Base-by-base conservation (phyloP, 2,797 vertebrate species). In the Clarias laeviceps region DNA sequence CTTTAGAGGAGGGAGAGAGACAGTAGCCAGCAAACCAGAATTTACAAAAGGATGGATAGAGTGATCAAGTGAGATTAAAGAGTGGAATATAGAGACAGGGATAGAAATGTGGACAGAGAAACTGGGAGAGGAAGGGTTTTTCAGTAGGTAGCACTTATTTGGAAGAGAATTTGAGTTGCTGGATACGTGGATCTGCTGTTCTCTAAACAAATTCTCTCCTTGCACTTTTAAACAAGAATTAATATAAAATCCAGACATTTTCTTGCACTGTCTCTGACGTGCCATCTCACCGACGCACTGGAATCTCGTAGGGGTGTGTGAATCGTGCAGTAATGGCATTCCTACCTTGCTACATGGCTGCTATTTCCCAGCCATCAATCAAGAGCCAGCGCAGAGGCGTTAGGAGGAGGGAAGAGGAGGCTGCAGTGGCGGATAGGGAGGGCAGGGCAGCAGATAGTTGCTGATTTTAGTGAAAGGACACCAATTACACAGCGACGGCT, bases 281-380 rank as follows among this genome's bases (percentile, higher is more conserved):
- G 92, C 91, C 87, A 83, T 92, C 91, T 94, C 92, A 92, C 91
- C 91, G 88, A 90, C 69, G 72, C 20, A 57, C 88, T 92, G 95
- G 94, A 94, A 95, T 95, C 93, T 94, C 87, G 92, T 93, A 94
- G 94, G 94, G 93, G 94, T 94, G 94, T 90, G 92, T 93, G 93
- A 93, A 93, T 93, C 91, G 91, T 17, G 82, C 91, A 84, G 93
- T 95, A 95, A 95, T 94, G 91, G 91, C 94, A 95, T 95, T 95
- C 94, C 94, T 91, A 76, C 66, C 87, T 82, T 50, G 88, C 91
- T 93, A 92, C 93, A 94, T 94, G 94, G 93, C 91, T 90, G 62
- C 92, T 86, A 69, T 92, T 94, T 94, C 93, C 91, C 93, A 92
- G 86, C 91, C 89, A 95, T 96, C 91, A 93, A 94, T 95, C 95